These are phyloP conservation scores for Smittia aterrima DNA, from an alignment of 2,888 invertebrate species.

Conservation along the genomic window DNA sequence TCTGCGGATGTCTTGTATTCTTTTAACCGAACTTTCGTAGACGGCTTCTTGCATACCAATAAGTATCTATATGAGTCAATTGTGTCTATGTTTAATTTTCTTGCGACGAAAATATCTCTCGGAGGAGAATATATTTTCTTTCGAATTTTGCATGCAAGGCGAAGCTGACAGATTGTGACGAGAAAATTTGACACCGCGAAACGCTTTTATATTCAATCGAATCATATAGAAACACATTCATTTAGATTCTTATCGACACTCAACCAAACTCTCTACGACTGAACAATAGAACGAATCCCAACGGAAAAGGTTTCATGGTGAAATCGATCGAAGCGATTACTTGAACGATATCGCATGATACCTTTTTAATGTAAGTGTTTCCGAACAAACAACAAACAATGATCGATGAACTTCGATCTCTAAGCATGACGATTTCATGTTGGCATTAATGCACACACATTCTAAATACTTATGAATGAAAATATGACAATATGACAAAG, in stretches of 20 bases:
- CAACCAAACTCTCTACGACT: too few relatives aligned
- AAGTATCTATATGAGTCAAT: too few relatives aligned
- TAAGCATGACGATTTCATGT: constrained; percentile 25
- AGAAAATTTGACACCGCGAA: neutral
- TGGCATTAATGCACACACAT: neutral
- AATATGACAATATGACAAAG: neutral
- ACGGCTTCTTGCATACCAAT: too few relatives aligned
- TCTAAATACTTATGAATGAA: constrained; percentile 1
- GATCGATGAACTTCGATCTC: neutral
- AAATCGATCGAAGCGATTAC: neutral
- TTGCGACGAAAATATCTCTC: too few relatives aligned
- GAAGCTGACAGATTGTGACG: neutral
- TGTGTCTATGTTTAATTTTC: too few relatives aligned
- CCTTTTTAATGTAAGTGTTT: constrained; percentile 14
- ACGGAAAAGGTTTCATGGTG: too few relatives aligned
- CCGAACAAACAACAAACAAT: neutral
- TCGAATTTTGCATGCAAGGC: neutral
- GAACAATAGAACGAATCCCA: neutral
- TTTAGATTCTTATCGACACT: constrained; percentile 8
- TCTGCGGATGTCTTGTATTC: neutral
- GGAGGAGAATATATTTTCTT: neutral
- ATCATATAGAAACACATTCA: neutral
- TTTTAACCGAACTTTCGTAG: too few relatives aligned
- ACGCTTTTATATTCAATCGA: neutral
- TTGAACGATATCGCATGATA: constrained; percentile 13